These are phyloP conservation scores for Tupiocoris notatus DNA, from an alignment of 2,888 invertebrate genomes.

Conservation along the genomic window DNA sequence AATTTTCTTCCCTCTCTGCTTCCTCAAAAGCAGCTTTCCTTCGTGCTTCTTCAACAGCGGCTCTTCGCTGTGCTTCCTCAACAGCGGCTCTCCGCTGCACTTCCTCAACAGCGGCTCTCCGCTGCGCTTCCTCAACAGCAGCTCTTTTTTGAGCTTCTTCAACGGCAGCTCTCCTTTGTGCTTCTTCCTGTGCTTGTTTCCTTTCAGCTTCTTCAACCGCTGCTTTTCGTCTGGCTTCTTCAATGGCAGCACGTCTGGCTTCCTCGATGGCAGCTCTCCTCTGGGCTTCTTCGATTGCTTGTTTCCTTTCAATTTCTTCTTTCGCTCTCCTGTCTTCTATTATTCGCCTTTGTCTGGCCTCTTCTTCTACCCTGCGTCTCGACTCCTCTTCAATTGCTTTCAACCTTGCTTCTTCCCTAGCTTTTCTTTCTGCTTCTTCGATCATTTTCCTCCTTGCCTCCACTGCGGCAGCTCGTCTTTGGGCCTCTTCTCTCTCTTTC, in stretches of 20 bases:
- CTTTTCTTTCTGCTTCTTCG: constrained; percentile 30
- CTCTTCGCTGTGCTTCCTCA: constrained; percentile 13
- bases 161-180: background rate
- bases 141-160: constrained; percentile 33
- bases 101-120: constrained; percentile 16
- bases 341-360: background rate
- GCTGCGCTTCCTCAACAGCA: constrained; percentile 26
- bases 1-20: constrained; percentile 16
- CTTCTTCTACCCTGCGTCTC: constrained; percentile 11
- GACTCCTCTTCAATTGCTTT: constrained; percentile 17
- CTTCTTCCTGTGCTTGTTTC: constrained; percentile 17
- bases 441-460: constrained; percentile 6
- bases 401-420: constrained; percentile 25
- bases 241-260: background rate
- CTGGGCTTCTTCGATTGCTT: constrained; percentile 13
- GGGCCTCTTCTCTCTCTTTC: constrained; percentile 15
- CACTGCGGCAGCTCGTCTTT: background rate
- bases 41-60: constrained; percentile 20
- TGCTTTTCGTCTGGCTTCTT: background rate
- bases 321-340: constrained; percentile 4
- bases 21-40: constrained; percentile 19
- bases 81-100: background rate
- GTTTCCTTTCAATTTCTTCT: constrained; percentile 8
- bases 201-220: constrained; percentile 7
- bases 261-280: constrained; percentile 15